phyloP scores from a whole-genome alignment of 1,140 invertebrate genomes.

The Melanaphis sacchari region DNA sequence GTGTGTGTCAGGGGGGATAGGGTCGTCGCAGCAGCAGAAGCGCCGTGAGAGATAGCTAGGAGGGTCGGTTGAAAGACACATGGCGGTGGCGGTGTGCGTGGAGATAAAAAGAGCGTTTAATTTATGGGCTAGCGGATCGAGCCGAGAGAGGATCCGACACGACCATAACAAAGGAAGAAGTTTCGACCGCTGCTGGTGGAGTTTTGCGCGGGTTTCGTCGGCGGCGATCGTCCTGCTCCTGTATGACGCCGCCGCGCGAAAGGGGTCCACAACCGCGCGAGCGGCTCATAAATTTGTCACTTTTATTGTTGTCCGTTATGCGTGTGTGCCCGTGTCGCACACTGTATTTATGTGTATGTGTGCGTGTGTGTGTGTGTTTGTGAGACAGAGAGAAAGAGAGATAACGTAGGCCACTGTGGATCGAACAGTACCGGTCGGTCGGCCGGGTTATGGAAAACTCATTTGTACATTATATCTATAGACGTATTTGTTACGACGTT shows the following conservation, averaged over 20 bases:
- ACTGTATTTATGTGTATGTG: neutral
- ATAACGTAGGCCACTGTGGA: neutral
- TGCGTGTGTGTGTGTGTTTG: neutral
- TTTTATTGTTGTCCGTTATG: slow-evolving; percentile 44
- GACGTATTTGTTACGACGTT: neutral
- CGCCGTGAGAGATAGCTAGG: slow-evolving; percentile 5
- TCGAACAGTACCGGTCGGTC: neutral
- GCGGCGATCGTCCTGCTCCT: slow-evolving; percentile 17
- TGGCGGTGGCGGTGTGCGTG: neutral
- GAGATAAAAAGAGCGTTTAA: slow-evolving; percentile 47
- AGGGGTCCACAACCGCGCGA: neutral
- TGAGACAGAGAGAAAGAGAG: neutral
- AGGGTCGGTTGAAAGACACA: slow-evolving; percentile 24
- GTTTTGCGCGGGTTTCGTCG: slow-evolving; percentile 32
- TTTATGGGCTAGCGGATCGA: slow-evolving; percentile 44
- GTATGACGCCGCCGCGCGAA: neutral
- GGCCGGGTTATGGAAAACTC: slow-evolving; percentile 10
- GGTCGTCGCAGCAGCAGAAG: neutral
- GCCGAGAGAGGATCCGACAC: slow-evolving; percentile 27
- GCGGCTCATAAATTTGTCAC: slow-evolving; percentile 56
- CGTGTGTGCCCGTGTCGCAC: neutral
- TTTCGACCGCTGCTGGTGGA: slow-evolving; percentile 26
- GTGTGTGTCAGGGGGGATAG: neutral
- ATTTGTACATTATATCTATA: slow-evolving; percentile 12
- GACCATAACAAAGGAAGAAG: slow-evolving; percentile 43